Evolutionary conservation across 2,888 invertebrate genomes (phyloP).

Genomic region (Calameuta pallipes): DNA sequence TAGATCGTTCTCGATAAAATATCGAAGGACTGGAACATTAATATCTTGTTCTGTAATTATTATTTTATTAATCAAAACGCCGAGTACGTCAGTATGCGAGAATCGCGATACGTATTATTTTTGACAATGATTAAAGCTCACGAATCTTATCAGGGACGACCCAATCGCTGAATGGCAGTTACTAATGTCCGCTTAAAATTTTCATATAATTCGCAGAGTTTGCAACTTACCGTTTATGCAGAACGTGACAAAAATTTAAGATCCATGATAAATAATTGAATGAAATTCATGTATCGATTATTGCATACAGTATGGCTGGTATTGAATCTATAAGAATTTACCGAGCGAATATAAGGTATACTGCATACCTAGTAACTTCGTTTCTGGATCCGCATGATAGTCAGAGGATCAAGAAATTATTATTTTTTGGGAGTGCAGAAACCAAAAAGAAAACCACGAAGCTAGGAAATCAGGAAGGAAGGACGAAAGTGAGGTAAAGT

Average conservation of each 20-base stretch:
- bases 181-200: not conserved
- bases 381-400: not conserved
- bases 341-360: not conserved
- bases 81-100: not conserved
- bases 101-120: not conserved
- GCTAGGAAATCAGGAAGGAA: conserved; percentile 13
- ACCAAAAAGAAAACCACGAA: conserved; percentile 1
- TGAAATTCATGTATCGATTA: not conserved
- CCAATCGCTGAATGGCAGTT: not conserved
- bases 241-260: not conserved
- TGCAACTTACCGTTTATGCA: not conserved
- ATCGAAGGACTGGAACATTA: not conserved
- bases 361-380: not conserved
- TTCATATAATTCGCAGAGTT: not conserved
- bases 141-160: not conserved
- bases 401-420: not conserved
- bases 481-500: conserved; percentile 25
- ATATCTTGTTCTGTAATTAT: not conserved
- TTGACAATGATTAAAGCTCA: not conserved
- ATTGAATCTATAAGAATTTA: not conserved
- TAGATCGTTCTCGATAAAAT: not conserved
- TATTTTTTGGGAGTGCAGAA: not conserved
- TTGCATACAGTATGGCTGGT: not conserved
- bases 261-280: not conserved
- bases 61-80: not conserved